A percentile compares a stretch with the other conserved stretches of the same genome.
Evolutionary conservation across 2,888 invertebrate genomes (phyloP).

Genomic region (Drosophila meridiana): DNA sequence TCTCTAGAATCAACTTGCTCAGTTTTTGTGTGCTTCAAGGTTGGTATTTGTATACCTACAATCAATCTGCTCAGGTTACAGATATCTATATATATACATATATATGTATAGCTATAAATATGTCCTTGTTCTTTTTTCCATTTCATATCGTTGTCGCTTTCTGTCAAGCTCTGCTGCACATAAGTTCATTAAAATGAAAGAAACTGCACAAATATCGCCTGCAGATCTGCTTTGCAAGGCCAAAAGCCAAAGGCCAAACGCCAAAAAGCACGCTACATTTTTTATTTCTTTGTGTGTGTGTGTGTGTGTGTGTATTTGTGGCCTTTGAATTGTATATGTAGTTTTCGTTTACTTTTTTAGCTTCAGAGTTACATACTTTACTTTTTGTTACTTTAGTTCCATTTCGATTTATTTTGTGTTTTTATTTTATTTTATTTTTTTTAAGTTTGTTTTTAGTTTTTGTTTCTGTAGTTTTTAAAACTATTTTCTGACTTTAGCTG

Average conservation of each 20-base stretch:
- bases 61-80: not conserved
- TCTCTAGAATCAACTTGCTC: not conserved
- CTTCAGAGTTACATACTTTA: conserved; percentile 46
- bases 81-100: not conserved
- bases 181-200: conserved; percentile 24
- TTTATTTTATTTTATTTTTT: conserved; percentile 19
- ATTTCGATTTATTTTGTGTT: conserved; percentile 34
- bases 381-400: conserved; percentile 51
- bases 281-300: conserved; percentile 7
- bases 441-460: not conserved
- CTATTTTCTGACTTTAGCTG: conserved; percentile 63
- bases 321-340: conserved; percentile 59
- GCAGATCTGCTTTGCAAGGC: conserved; percentile 44
- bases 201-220: conserved; percentile 40
- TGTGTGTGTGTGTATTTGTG: conserved; percentile 37
- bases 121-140: not conserved
- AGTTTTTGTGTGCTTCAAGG: not conserved
- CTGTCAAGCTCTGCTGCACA: conserved; percentile 17
- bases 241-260: conserved; percentile 33
- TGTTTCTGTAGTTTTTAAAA: conserved; percentile 71
- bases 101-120: not conserved
- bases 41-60: not conserved
- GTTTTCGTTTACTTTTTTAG: conserved; percentile 57
- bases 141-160: conserved; percentile 1
- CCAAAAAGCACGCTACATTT: conserved; percentile 44